Evolutionary conservation across 2,888 invertebrate species (phyloP), one percentile per base, ranked within the genome.

Genomic region (Tillus elongatus): DNA sequence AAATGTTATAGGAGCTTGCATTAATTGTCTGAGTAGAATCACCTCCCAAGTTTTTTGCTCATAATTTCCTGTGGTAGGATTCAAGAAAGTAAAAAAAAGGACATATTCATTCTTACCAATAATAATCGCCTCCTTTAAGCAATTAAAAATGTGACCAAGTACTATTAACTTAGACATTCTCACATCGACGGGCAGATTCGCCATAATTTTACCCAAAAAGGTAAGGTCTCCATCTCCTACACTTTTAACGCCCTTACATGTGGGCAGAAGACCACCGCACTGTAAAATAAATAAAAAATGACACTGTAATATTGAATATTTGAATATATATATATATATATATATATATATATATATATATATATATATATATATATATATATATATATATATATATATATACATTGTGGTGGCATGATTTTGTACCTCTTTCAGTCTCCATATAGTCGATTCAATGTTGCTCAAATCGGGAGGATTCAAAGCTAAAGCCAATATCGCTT

Each of bases 381-480:
- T n/a, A n/a, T n/a, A n/a, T n/a, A n/a, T n/a, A n/a, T n/a, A n/a
- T n/a, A n/a, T n/a, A n/a, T n/a, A n/a, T n/a, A n/a, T n/a, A n/a
- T n/a, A n/a, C n/a, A n/a, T n/a, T n/a, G 3, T 15, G 24, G 24
- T 19, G 6, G 6, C 24, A 19, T 19, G 6, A 27, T 37, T 38
- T 47, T n/a, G n/a, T 51, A 79, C 80, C 71, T 86, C 88, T 70
- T 93, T 95, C 2, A 96, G 68, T 27, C 77, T 69, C n/a, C 89
- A 71, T 45, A 95, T 73, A 0, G 92, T 89, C 36, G 78, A 73
- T 42, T 80, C 76, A 48, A 96, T 83, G 56, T 88, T 86, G 13
- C 73, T 72, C 24, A 90, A 68, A 58, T 87, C 79, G 0, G 96
- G 96, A 10, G 92, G 90, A 52, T 88, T 82, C 62, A 96, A 70